These are phyloP conservation scores for Echinometra lucunter DNA, from an alignment of 53 echinoderm and acorn worm species.

Conservation along the genomic window DNA sequence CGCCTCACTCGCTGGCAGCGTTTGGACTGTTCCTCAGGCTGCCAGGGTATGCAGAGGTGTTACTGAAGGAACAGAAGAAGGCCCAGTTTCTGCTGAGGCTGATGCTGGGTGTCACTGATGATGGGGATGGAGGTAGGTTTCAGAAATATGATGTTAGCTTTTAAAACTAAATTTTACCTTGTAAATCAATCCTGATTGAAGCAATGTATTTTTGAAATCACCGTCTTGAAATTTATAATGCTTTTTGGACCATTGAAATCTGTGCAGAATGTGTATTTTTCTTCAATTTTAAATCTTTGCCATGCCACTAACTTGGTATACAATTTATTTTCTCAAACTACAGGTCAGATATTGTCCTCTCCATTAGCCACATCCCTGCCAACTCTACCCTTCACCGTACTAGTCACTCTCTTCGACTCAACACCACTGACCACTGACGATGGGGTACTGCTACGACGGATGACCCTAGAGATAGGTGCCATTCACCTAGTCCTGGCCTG, in stretches of 20 bases:
- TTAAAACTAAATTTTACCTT: too few relatives aligned
- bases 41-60: slow-evolving; percentile 97
- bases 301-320: neutral
- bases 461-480: slow-evolving; percentile 96
- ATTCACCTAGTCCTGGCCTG: slow-evolving; percentile 94
- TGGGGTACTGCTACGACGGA: slow-evolving; percentile 90
- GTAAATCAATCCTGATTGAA: too few relatives aligned
- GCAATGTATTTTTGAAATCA: too few relatives aligned
- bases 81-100: slow-evolving; percentile 93
- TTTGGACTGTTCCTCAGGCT: slow-evolving; percentile 97
- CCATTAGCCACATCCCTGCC: slow-evolving; percentile 86
- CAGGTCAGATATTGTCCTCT: slow-evolving; percentile 92
- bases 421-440: slow-evolving; percentile 97
- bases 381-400: slow-evolving; percentile 95
- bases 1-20: slow-evolving; percentile 97
- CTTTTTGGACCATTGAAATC: too few relatives aligned
- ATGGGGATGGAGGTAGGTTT: slow-evolving; percentile 90
- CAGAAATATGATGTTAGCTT: too few relatives aligned
- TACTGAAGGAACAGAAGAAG: slow-evolving; percentile 96
- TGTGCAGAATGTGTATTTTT: too few relatives aligned
- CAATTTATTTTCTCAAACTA: neutral
- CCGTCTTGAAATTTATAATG: too few relatives aligned
- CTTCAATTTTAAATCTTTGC: too few relatives aligned
- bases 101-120: slow-evolving; percentile 94
- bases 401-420: slow-evolving; percentile 93